Base-by-base conservation (phyloP, 1,140 invertebrate species). In the Drosophila truncata region DNA sequence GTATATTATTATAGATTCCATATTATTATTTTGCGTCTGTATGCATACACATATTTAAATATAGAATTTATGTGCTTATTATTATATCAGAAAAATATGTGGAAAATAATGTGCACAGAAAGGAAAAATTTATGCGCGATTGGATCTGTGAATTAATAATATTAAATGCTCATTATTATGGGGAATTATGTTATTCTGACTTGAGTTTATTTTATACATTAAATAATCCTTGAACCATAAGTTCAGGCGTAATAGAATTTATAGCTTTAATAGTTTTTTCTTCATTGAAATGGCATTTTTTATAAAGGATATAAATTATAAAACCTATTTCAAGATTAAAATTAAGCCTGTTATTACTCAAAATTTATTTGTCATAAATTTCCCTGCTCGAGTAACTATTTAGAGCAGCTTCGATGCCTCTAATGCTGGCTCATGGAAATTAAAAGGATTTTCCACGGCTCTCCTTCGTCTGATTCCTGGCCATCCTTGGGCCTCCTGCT, bases 61-160 rank as follows among this genome's bases (percentile, higher is more conserved):
- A 31, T n/a, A 27, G 31, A 71, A 78, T 63, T 78, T 58, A 71
- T 78, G 65, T 59, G 47, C 46, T 60, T 61, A 55, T 57, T 52
- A 35, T 58, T 31, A 49, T 70, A 25, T 64, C 29, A 59, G 59
- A 72, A 62, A 46, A 62, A 46, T 54, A 47, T 25, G 33, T 46
- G 54, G 11, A 37, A 41, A 39, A 57, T 55, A 52, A 42, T 72
- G 29, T 44, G 62, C 18, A 35, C 46, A 39, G 29, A 66, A 35
- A 20, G 61, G n/a, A 44, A 31, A 31, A 50, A 31, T 50, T 69
- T 13, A 63, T 39, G n/a, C 8, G 9, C 7, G 10, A 37, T 6
- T 57, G 33, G 8, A 18, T 29, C 14, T 31, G 25, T 31, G 20
- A 52, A 52, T 35, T 25, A 35, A 63, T 65, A 33, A 18, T 11